Percentiles rank a stretch among this genome's conserved stretches.
phyloP scores from a whole-genome alignment of 2,797 vertebrate species.

The Amazona finschi region DNA sequence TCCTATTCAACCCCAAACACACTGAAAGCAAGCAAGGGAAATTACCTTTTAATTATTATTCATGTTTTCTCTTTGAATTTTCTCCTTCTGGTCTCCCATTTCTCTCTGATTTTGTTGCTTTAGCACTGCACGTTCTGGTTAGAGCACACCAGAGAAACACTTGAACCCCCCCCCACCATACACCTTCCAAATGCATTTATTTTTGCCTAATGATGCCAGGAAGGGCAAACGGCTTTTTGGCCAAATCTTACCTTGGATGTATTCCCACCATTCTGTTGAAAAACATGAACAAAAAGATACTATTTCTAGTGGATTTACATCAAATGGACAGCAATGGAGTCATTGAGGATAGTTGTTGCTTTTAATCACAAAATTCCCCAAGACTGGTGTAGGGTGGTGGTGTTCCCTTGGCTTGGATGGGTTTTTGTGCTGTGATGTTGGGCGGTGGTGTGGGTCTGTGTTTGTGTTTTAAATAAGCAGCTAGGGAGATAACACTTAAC shows the following conservation, averaged over 20 bases:
- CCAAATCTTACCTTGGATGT: not conserved
- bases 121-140: not conserved
- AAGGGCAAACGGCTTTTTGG: not conserved
- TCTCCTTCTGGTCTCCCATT: not conserved
- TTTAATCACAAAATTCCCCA: not conserved
- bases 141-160: not conserved
- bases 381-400: not conserved
- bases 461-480: not conserved
- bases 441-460: not conserved
- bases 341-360: not conserved
- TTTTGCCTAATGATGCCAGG: not conserved
- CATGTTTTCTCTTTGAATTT: not conserved
- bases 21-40: not conserved
- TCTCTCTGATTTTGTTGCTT: not conserved
- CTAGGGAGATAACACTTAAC: not conserved
- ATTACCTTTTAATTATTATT: not conserved
- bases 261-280: not conserved
- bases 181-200: not conserved
- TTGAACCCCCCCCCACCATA: fast-evolving
- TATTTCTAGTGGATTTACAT: not conserved
- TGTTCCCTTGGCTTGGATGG: not conserved
- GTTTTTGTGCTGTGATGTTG: not conserved
- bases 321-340: not conserved
- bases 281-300: not conserved
- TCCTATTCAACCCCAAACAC: not conserved